These are phyloP conservation scores for Chamaetylas fuelleborni DNA, from an alignment of 2,113 vertebrate genomes.

Conservation along the genomic window DNA sequence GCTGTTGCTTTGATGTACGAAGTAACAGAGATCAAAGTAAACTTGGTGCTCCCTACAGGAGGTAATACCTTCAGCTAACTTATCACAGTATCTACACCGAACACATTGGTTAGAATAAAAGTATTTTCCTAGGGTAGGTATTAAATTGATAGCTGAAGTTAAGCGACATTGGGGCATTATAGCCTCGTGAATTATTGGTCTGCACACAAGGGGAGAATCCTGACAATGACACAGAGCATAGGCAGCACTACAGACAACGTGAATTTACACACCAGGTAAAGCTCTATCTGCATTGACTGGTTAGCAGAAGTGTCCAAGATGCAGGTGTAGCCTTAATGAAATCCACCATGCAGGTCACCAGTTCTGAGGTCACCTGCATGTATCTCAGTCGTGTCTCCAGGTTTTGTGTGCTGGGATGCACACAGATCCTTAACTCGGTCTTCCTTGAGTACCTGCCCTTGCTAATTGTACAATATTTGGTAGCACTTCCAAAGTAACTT, in stretches of 20 bases:
- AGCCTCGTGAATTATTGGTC: neutral
- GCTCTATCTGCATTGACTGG: neutral
- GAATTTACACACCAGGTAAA: neutral
- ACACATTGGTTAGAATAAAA: neutral
- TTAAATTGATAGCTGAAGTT: neutral
- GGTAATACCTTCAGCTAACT: neutral
- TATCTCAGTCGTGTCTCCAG: accelerated
- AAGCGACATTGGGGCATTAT: neutral
- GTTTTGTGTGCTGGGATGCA: neutral
- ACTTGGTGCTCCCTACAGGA: neutral
- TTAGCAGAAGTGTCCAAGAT: neutral
- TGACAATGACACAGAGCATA: neutral
- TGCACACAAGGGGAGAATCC: neutral
- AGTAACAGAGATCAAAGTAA: neutral
- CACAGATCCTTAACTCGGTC: accelerated
- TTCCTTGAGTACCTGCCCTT: neutral
- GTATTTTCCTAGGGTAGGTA: neutral
- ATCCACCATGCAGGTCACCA: neutral
- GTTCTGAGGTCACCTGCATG: accelerated
- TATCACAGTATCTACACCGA: neutral
- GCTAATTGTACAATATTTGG: neutral
- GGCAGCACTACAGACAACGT: neutral
- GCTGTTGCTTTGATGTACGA: neutral
- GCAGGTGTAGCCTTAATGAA: neutral
- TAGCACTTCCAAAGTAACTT: neutral